These are phyloP conservation scores for Drepana falcataria DNA, from an alignment of 2,888 invertebrate genomes.

Conservation along the genomic window DNA sequence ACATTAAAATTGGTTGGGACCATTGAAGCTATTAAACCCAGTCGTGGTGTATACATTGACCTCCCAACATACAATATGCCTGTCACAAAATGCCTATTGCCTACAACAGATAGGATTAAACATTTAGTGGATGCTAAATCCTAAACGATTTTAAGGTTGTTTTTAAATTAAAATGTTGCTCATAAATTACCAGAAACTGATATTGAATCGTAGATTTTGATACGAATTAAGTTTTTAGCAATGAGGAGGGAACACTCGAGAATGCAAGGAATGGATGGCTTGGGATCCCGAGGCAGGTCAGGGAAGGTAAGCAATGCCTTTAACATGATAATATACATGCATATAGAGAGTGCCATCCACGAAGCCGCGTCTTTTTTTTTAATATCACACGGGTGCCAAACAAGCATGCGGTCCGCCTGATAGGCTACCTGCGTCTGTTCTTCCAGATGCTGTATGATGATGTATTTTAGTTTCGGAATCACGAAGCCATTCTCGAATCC, in stretches of 20 bases:
- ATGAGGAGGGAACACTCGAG: constrained; percentile 2
- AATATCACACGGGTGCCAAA: no score
- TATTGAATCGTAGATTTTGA: constrained; percentile 14
- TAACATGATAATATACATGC: no score
- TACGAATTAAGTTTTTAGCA: constrained; percentile 29
- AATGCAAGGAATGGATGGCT: neutral
- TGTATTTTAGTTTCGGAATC: no score
- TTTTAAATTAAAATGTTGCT: no score
- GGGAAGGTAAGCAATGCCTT: neutral
- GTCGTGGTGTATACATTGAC: constrained; percentile 24
- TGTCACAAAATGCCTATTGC: neutral
- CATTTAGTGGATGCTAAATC: no score
- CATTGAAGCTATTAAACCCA: constrained; percentile 25
- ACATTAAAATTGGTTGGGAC: constrained; percentile 20
- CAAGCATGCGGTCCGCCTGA: no score
- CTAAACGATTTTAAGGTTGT: no score
- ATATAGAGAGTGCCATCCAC: no score
- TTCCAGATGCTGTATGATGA: no score
- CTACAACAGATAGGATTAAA: constrained; percentile 4
- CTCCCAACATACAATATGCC: constrained; percentile 30
- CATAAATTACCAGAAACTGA: neutral
- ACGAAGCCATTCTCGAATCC: no score
- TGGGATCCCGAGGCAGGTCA: neutral
- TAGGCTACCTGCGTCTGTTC: no score
- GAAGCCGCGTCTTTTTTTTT: no score